These are phyloP conservation scores for Enteromius paludinosus DNA, from an alignment of 2,797 vertebrate species.

Conservation along the genomic window DNA sequence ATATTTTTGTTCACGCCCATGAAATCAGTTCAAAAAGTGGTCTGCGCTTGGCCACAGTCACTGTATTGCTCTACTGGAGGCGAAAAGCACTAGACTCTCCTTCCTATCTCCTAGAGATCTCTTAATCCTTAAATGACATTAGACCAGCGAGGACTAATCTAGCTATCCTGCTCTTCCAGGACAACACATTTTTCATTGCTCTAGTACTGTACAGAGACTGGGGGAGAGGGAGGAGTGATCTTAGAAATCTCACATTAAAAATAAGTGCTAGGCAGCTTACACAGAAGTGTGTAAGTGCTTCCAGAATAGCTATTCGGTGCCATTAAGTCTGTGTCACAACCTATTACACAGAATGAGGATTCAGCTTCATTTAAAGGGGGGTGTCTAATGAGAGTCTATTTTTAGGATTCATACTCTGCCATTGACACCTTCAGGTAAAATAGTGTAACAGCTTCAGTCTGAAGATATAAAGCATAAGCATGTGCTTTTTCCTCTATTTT, in stretches of 20 bases:
- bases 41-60: slow-evolving; percentile 20
- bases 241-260: slow-evolving; percentile 7
- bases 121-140: slow-evolving; percentile 62
- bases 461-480: neutral
- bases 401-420: slow-evolving; percentile 66
- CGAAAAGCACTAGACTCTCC: slow-evolving; percentile 33
- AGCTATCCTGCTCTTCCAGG: slow-evolving; percentile 37
- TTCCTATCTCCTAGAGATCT: slow-evolving; percentile 47
- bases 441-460: neutral
- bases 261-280: slow-evolving; percentile 28
- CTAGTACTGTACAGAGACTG: slow-evolving; percentile 29
- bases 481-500: slow-evolving; percentile 27
- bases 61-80: slow-evolving; percentile 28
- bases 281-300: slow-evolving; percentile 34
- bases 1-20: slow-evolving; percentile 12
- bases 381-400: slow-evolving; percentile 69
- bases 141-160: slow-evolving; percentile 50
- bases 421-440: slow-evolving; percentile 49
- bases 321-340: slow-evolving; percentile 49
- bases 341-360: slow-evolving; percentile 56
- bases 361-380: slow-evolving; percentile 64
- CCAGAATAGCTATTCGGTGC: slow-evolving; percentile 39
- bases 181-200: slow-evolving; percentile 38
- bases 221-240: slow-evolving; percentile 17
- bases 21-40: neutral